Evolutionary conservation across 1,140 invertebrate genomes (phyloP).

Genomic region (Drosophila busckii): DNA sequence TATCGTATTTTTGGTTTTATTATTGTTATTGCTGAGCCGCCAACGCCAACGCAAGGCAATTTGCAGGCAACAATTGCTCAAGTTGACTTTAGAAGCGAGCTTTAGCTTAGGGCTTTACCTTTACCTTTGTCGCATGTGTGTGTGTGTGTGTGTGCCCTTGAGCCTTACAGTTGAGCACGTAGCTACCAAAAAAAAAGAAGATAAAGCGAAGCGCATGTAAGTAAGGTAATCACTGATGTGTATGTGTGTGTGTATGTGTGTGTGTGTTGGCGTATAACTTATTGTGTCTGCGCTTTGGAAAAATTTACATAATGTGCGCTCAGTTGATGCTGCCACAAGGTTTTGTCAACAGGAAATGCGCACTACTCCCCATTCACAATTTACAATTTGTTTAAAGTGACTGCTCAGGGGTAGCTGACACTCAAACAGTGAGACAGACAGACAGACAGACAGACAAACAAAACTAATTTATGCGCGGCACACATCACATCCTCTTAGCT

Average conservation of each 20-base stretch:
- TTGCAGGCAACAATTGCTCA: slow-evolving; percentile 36
- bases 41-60: slow-evolving; percentile 29
- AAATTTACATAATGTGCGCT: slow-evolving; percentile 66
- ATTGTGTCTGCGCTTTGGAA: slow-evolving; percentile 56
- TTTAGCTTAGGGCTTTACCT: slow-evolving; percentile 22
- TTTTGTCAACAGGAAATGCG: slow-evolving; percentile 66
- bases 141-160: slow-evolving; percentile 7
- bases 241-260: slow-evolving; percentile 4
- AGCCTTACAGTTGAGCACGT: slow-evolving; percentile 21
- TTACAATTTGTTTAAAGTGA: slow-evolving; percentile 63
- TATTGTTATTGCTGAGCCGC: slow-evolving; percentile 31
- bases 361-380: slow-evolving; percentile 30
- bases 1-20: slow-evolving; percentile 2
- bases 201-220: neutral
- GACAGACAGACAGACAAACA: too few species aligned
- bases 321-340: slow-evolving; percentile 36
- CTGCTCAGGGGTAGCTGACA: slow-evolving; percentile 29
- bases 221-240: slow-evolving; percentile 32
- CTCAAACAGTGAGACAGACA: too few species aligned
- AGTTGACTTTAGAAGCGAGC: slow-evolving; percentile 25
- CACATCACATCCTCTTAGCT: too few species aligned
- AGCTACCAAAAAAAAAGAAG: neutral
- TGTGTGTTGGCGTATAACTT: slow-evolving; percentile 44
- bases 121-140: neutral
- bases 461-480: slow-evolving; percentile 61